Conservation (phyloP, 2,888 invertebrate genomes). For the Noctua fimbriata region DNA sequence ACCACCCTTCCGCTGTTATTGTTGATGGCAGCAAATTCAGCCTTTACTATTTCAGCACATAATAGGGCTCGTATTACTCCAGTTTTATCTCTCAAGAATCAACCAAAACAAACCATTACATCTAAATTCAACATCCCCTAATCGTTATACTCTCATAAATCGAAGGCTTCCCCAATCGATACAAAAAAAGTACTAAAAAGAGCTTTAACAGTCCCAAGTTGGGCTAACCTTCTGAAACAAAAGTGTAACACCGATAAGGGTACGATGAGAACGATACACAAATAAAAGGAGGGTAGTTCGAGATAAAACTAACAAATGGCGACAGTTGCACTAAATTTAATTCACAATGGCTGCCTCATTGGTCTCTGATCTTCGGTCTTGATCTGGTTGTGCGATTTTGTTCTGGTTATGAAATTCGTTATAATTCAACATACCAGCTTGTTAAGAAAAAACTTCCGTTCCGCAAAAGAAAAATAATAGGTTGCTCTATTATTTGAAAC, state of each 20-base stretch:
- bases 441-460: not conserved
- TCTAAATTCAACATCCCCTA: constrained; percentile 16
- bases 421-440: not conserved
- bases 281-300: constrained; percentile 60
- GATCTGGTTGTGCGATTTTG: not conserved
- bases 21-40: not conserved
- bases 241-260: constrained; percentile 68
- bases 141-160: constrained; percentile 34
- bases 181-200: constrained; percentile 50
- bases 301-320: constrained; percentile 56
- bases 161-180: constrained; percentile 30
- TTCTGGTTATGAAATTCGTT: not conserved
- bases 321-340: constrained; percentile 61
- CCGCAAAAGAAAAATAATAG: not conserved
- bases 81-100: constrained; percentile 18
- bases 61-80: not conserved
- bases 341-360: constrained; percentile 39
- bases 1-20: not conserved
- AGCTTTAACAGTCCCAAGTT: constrained; percentile 44
- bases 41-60: not conserved
- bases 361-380: not conserved
- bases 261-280: constrained; percentile 65
- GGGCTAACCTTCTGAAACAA: constrained; percentile 59
- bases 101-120: constrained; percentile 15
- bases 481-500: not conserved